These are phyloP conservation scores for Diarsia rubi DNA, from an alignment of 2,888 invertebrate species.

Conservation along the genomic window DNA sequence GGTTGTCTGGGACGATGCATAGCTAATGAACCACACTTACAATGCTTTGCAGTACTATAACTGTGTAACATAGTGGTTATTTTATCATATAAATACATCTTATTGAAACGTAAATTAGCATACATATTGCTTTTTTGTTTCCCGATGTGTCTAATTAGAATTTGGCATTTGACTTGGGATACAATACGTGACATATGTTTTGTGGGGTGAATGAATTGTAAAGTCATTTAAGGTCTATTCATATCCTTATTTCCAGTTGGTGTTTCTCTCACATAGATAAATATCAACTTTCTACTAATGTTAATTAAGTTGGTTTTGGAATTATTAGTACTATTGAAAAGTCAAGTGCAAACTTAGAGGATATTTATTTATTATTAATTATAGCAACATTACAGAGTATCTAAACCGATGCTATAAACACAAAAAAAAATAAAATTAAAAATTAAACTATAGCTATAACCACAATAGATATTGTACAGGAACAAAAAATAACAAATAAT, in stretches of 20 bases:
- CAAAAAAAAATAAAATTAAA: no score
- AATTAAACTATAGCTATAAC: no score
- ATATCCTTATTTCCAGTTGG: not conserved
- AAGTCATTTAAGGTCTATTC: conserved; percentile 37
- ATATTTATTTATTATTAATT: no score
- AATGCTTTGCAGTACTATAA: conserved; percentile 63
- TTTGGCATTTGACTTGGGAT: conserved; percentile 67
- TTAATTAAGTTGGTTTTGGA: not conserved
- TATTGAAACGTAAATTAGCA: conserved; percentile 71
- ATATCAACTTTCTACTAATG: not conserved
- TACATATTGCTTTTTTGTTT: conserved; percentile 76
- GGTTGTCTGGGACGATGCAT: conserved; percentile 74
- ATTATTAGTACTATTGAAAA: not conserved
- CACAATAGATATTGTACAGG: no score
- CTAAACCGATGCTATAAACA: no score
- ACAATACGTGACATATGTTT: conserved; percentile 60
- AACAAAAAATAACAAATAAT: no score
- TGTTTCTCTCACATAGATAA: not conserved
- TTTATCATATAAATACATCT: conserved; percentile 79
- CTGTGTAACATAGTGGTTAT: conserved; percentile 65
- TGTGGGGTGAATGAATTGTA: conserved; percentile 58
- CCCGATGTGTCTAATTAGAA: conserved; percentile 69
- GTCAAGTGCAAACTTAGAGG: not conserved
- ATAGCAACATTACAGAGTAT: no score
- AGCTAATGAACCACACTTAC: conserved; percentile 71